Conservation (phyloP, 2,888 invertebrate genomes). For the Yponomeuta sedellus region DNA sequence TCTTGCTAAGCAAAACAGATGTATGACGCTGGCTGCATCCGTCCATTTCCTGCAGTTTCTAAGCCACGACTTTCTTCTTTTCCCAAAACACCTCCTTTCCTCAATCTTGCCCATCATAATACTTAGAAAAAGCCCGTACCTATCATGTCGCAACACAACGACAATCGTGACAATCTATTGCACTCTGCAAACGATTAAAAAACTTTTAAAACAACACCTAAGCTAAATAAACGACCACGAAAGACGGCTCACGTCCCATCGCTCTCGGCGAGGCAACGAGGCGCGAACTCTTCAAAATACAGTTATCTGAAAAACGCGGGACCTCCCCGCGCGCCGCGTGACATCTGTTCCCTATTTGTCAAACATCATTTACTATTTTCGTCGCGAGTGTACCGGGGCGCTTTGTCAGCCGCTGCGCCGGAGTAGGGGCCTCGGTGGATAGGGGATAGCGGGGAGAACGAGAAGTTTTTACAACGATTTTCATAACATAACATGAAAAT, state of each 20-base stretch:
- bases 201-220: not conserved
- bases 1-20: too few species aligned
- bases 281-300: not conserved
- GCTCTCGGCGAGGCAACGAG: not conserved
- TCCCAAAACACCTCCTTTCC: too few species aligned
- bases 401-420: constrained; percentile 44
- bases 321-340: constrained; percentile 34
- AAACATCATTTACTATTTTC: constrained; percentile 69
- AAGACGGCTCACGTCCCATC: not conserved
- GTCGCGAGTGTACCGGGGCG: constrained; percentile 33
- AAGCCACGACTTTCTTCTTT: too few species aligned
- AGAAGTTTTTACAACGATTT: too few species aligned
- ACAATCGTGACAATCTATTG: too few species aligned
- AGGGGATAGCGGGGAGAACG: constrained; percentile 5
- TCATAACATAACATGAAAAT: too few species aligned
- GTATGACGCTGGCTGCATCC: too few species aligned
- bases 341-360: constrained; percentile 71
- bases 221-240: not conserved
- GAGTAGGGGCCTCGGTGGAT: constrained; percentile 21
- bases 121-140: too few species aligned
- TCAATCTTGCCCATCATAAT: too few species aligned
- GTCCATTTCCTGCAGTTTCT: too few species aligned
- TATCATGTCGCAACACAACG: too few species aligned
- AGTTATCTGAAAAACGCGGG: constrained; percentile 10
- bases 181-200: not conserved